Evolutionary conservation across 2,888 invertebrate species (phyloP).

Genomic region (Cremastinae sp.): DNA sequence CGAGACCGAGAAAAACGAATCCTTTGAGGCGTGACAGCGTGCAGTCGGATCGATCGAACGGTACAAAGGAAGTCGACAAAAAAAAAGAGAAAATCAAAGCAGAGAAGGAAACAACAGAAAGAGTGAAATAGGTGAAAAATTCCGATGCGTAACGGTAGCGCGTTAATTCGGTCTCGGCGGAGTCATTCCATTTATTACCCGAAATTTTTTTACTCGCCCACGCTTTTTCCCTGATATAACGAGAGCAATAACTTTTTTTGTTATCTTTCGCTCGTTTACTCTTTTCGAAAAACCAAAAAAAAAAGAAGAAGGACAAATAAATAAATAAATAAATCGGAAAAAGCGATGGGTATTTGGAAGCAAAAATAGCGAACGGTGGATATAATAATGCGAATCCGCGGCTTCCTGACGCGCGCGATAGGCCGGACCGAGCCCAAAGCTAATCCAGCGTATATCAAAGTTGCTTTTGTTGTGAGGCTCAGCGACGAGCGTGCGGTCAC

Average conservation of each 20-base stretch:
- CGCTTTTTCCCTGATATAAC: not conserved
- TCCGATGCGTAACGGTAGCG: constrained; percentile 32
- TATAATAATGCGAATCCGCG: constrained; percentile 1
- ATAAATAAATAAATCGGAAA: no score
- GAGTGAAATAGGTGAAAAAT: not conserved
- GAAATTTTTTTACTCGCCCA: constrained; percentile 6
- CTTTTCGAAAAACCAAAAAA: constrained; percentile 7
- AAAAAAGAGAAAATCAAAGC: constrained; percentile 6
- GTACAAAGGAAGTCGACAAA: constrained; percentile 17
- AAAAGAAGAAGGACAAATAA: constrained; percentile 15
- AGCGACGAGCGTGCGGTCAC: no score
- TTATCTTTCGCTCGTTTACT: not conserved
- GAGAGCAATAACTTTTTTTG: not conserved
- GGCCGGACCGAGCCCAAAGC: constrained; percentile 13
- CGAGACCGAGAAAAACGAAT: constrained; percentile 36
- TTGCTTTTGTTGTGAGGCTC: constrained; percentile 23
- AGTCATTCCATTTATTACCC: not conserved
- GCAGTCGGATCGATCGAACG: constrained; percentile 20
- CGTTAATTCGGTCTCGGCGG: constrained; percentile 27
- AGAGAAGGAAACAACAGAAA: not conserved
- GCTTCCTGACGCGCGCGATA: constrained; percentile 3
- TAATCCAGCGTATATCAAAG: constrained; percentile 30
- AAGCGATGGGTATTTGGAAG: not conserved
- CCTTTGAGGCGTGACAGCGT: constrained; percentile 49
- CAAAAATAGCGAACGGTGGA: constrained; percentile 2